Evolutionary conservation across 2,888 invertebrate genomes (phyloP).

Genomic region (Pheosia tremula): DNA sequence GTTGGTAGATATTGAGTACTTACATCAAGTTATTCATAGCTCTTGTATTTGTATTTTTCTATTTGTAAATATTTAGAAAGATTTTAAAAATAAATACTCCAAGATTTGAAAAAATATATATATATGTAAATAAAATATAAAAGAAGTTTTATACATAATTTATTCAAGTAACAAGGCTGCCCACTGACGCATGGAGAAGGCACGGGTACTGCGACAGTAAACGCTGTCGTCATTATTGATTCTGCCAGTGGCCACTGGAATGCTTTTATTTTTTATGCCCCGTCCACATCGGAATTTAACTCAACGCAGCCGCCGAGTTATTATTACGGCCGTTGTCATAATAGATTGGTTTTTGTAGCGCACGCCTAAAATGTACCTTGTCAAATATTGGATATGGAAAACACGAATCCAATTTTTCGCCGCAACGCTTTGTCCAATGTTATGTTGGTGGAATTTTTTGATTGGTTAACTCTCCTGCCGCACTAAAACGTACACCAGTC

Average conservation of each 20-base stretch:
- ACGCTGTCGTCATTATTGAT: background rate
- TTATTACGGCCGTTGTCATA: background rate
- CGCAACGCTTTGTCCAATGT: background rate
- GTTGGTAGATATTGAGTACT: no score
- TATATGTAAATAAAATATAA: no score
- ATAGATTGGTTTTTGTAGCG: conserved; percentile 5
- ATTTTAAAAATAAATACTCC: no score
- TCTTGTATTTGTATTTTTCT: no score
- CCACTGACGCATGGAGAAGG: background rate
- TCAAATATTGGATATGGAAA: conserved; percentile 1
- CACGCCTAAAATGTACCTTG: background rate
- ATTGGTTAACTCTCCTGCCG: background rate
- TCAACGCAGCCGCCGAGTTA: background rate
- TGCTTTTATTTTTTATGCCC: conserved; percentile 1
- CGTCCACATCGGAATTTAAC: conserved; percentile 2
- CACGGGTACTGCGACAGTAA: background rate
- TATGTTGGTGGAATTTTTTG: background rate
- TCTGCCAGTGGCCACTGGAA: background rate
- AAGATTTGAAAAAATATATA: no score
- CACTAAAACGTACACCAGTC: background rate
- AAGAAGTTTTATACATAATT: background rate
- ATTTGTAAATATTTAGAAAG: no score
- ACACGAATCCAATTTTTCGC: background rate
- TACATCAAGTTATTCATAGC: no score
- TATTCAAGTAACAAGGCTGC: background rate